Percentiles rank a stretch among this genome's conserved stretches.
These are phyloP conservation scores for Bergia sp. DNA, from an alignment of 92 coral and sea anemone species.

Conservation along the genomic window DNA sequence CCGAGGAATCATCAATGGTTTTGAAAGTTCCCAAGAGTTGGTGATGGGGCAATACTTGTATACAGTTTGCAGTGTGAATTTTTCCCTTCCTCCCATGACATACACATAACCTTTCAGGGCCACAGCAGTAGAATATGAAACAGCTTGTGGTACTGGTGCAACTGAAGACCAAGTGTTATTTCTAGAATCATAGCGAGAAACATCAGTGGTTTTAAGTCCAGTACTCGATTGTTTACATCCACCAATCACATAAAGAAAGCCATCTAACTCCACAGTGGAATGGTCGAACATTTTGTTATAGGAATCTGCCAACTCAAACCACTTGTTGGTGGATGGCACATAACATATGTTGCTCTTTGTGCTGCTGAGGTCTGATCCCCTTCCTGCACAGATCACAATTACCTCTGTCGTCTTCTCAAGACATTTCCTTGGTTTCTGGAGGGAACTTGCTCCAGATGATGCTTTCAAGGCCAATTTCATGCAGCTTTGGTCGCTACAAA, in stretches of 20 bases:
- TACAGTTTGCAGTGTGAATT: background rate
- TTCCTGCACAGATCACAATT: background rate
- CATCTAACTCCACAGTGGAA: background rate
- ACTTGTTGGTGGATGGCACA: slow-evolving; percentile 4
- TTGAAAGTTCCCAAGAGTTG: background rate
- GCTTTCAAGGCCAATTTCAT: slow-evolving; percentile 7
- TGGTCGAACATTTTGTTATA: background rate
- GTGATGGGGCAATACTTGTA: background rate
- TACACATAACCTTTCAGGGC: background rate
- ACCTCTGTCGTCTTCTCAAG: background rate
- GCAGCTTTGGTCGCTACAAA: background rate
- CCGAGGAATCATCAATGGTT: background rate
- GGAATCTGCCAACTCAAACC: background rate
- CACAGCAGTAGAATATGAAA: background rate
- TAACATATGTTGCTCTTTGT: slow-evolving; percentile 12
- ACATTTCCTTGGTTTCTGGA: slow-evolving; percentile 3
- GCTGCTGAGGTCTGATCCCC: background rate
- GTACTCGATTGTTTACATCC: background rate
- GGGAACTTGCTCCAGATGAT: background rate
- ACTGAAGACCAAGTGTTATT: slow-evolving; percentile 2
- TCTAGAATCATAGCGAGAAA: slow-evolving; percentile 5
- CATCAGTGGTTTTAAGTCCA: background rate
- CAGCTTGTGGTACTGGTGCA: background rate
- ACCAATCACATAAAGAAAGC: background rate
- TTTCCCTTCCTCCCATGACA: background rate